These are phyloP conservation scores for Oncorhynchus nerka DNA, from an alignment of 2,113 vertebrate species.

Conservation along the genomic window DNA sequence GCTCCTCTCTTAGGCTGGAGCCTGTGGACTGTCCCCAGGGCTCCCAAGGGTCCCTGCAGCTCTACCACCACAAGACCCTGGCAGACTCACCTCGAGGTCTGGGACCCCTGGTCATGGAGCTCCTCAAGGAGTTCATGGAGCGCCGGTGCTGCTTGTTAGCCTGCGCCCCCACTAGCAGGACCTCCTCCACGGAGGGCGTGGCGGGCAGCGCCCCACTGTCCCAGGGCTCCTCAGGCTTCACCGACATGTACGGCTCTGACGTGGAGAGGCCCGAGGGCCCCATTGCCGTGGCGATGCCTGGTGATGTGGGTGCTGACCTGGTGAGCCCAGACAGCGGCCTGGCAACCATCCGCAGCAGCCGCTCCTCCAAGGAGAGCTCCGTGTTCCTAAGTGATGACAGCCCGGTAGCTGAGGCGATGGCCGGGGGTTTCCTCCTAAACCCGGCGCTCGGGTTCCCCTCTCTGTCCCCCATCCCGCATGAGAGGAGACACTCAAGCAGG, in stretches of 20 bases:
- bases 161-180: slow-evolving; percentile 82
- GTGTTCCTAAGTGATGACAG: slow-evolving; percentile 96
- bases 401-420: slow-evolving; percentile 79
- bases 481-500: slow-evolving; percentile 71
- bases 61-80: slow-evolving; percentile 70
- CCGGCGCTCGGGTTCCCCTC: slow-evolving; percentile 74
- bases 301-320: slow-evolving; percentile 81
- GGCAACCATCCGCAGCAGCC: slow-evolving; percentile 90
- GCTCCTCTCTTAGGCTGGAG: slow-evolving; percentile 79
- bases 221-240: slow-evolving; percentile 90
- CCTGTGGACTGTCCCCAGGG: slow-evolving; percentile 72
- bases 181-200: slow-evolving; percentile 92
- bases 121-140: slow-evolving; percentile 80
- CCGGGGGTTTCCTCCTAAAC: slow-evolving; percentile 41
- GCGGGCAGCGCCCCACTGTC: slow-evolving; percentile 92
- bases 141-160: slow-evolving; percentile 78
- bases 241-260: slow-evolving; percentile 89
- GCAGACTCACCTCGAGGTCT: slow-evolving; percentile 14
- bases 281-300: slow-evolving; percentile 59
- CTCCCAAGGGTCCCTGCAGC: slow-evolving; percentile 71
- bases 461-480: slow-evolving; percentile 72
- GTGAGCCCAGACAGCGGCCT: slow-evolving; percentile 92
- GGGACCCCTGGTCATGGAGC: slow-evolving; percentile 64
- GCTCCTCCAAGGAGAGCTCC: slow-evolving; percentile 93
- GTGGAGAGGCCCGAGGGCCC: slow-evolving; percentile 67